These are phyloP conservation scores for Rhizoglyphus robini DNA, from an alignment of 1,140 invertebrate genomes.

Conservation along the genomic window DNA sequence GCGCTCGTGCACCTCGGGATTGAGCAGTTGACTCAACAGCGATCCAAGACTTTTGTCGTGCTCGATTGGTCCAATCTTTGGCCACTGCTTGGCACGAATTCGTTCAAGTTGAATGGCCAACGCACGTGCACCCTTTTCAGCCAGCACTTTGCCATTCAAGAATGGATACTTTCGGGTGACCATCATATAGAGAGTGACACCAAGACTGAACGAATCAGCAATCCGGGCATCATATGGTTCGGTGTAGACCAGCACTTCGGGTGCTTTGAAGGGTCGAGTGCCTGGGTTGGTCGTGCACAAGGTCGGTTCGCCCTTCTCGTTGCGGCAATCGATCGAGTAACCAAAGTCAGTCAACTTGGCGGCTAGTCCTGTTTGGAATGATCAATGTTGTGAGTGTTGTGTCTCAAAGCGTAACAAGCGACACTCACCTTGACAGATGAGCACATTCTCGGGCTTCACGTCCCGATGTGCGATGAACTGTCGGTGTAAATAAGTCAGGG, in stretches of 20 bases:
- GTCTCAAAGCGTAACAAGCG: no score
- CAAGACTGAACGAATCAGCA: conserved; percentile 6
- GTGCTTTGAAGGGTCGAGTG: conserved; percentile 12
- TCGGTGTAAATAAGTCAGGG: background rate
- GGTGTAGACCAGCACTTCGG: background rate
- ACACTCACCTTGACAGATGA: conserved; percentile 4
- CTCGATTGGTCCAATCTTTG: background rate
- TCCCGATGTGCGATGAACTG: conserved; percentile 1
- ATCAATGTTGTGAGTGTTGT: background rate
- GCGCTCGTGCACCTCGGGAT: conserved; percentile 7
- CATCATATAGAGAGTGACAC: background rate
- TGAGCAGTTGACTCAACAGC: background rate
- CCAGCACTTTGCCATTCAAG: background rate
- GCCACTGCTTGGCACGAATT: background rate
- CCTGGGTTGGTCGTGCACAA: background rate
- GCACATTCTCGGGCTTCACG: conserved; percentile 19
- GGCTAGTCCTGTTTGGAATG: background rate
- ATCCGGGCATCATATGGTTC: background rate
- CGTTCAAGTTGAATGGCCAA: background rate
- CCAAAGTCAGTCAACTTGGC: conserved; percentile 23
- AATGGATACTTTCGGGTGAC: conserved; percentile 1
- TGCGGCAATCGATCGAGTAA: background rate
- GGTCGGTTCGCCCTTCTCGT: background rate
- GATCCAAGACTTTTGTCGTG: background rate
- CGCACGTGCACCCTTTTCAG: background rate